A percentile compares a stretch with the other conserved stretches of the same genome.
Evolutionary conservation across 2,888 invertebrate genomes (phyloP).

Genomic region (Synergus itoensis): DNA sequence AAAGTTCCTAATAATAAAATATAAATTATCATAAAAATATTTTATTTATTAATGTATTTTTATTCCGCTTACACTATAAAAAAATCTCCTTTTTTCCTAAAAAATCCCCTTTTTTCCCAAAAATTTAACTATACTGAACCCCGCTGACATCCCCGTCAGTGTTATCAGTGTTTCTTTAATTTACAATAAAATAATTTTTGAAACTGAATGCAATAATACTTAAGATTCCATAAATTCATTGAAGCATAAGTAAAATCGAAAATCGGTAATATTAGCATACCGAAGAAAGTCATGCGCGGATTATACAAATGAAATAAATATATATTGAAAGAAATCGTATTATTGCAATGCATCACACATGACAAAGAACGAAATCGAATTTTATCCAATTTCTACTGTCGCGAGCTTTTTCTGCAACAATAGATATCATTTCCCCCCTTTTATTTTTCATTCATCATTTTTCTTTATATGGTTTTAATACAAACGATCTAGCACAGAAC

Average conservation of each 20-base stretch:
- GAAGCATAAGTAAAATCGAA: not conserved
- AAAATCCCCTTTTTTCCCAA: too few relatives aligned
- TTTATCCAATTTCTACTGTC: not conserved
- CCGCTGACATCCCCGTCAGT: too few relatives aligned
- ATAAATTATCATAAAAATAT: too few relatives aligned
- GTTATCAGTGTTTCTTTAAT: too few relatives aligned
- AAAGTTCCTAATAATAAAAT: too few relatives aligned
- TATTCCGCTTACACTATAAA: too few relatives aligned
- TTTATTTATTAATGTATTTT: too few relatives aligned
- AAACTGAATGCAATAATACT: not conserved
- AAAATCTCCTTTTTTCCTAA: too few relatives aligned
- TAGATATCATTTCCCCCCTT: conserved; percentile 47
- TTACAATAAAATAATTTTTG: too few relatives aligned
- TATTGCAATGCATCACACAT: not conserved
- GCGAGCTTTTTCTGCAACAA: conserved; percentile 17
- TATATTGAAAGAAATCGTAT: not conserved
- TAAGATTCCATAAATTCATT: not conserved
- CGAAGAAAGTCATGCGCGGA: not conserved
- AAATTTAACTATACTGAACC: too few relatives aligned
- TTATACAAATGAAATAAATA: not conserved
- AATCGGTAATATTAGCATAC: not conserved
- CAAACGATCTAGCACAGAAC: conserved; percentile 53
- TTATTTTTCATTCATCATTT: conserved; percentile 45
- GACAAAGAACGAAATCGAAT: conserved; percentile 13
- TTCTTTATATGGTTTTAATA: not conserved